Percentiles rank a stretch among this genome's conserved stretches.
Conservation (phyloP, 2,888 invertebrate genomes). For the Diploptera punctata region DNA sequence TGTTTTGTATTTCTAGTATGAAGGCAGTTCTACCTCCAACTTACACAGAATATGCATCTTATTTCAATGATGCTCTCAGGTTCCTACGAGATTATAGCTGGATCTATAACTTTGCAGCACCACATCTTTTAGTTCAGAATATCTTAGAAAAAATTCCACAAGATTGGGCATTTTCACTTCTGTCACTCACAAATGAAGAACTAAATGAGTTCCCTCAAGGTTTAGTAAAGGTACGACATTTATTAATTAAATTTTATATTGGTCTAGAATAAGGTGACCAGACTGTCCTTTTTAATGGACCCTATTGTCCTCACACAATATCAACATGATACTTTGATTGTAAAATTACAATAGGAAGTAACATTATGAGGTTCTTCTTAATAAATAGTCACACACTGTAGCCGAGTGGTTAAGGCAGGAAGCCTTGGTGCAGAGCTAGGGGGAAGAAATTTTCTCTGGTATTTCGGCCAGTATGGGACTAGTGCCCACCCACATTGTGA, state of each 20-base stretch:
- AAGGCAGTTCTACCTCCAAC: constrained; percentile 29
- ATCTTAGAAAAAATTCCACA: constrained; percentile 62
- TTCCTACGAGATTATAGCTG: constrained; percentile 67
- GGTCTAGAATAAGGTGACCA: background rate
- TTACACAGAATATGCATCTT: constrained; percentile 48
- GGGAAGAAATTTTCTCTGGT: no score
- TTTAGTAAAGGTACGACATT: constrained; percentile 2
- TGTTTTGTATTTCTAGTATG: no score
- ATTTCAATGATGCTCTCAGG: constrained; percentile 62
- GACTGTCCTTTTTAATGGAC: background rate
- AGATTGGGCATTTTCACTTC: constrained; percentile 60
- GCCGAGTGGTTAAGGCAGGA: no score
- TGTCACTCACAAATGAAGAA: constrained; percentile 53
- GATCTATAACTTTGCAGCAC: constrained; percentile 70
- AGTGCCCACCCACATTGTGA: no score
- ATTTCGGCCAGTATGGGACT: no score
- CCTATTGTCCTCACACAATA: no score
- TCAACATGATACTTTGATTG: no score
- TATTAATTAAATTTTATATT: background rate
- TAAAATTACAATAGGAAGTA: no score
- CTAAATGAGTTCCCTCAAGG: constrained; percentile 57
- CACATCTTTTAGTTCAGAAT: constrained; percentile 64
- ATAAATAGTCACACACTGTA: no score
- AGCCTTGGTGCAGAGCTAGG: no score
- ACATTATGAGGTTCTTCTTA: no score